These are phyloP conservation scores for Acrossocheilus fasciatus DNA, from an alignment of 2,797 vertebrate genomes.

Conservation along the genomic window DNA sequence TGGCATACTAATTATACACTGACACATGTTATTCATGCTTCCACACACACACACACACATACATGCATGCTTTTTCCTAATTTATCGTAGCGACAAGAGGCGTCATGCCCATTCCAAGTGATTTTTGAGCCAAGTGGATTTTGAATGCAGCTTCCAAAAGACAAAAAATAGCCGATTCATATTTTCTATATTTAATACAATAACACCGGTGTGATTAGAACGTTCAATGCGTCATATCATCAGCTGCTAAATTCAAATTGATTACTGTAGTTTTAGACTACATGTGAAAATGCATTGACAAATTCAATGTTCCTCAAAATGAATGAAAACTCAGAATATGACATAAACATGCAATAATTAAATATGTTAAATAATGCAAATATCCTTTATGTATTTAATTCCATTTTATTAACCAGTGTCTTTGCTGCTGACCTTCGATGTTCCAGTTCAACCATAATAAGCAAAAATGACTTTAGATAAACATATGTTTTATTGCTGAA, in stretches of 20 bases:
- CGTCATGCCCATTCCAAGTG: too few relatives aligned
- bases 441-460: background rate
- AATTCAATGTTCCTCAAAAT: background rate
- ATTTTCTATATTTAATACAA: too few relatives aligned
- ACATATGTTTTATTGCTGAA: too few relatives aligned
- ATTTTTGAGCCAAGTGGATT: too few relatives aligned
- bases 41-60: background rate
- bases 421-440: background rate
- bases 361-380: background rate
- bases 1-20: slow-evolving; percentile 48
- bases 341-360: background rate
- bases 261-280: background rate
- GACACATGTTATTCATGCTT: slow-evolving; percentile 31
- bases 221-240: too few relatives aligned
- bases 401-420: background rate
- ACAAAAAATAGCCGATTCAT: too few relatives aligned
- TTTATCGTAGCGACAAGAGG: background rate
- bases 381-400: background rate
- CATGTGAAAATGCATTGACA: background rate
- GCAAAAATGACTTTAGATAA: background rate
- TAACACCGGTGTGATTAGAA: too few relatives aligned
- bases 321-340: background rate
- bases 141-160: too few relatives aligned
- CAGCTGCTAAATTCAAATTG: too few relatives aligned
- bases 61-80: background rate